These are phyloP conservation scores for Uromys caudimaculatus DNA, from an alignment of 2,797 vertebrate genomes.

Conservation along the genomic window DNA sequence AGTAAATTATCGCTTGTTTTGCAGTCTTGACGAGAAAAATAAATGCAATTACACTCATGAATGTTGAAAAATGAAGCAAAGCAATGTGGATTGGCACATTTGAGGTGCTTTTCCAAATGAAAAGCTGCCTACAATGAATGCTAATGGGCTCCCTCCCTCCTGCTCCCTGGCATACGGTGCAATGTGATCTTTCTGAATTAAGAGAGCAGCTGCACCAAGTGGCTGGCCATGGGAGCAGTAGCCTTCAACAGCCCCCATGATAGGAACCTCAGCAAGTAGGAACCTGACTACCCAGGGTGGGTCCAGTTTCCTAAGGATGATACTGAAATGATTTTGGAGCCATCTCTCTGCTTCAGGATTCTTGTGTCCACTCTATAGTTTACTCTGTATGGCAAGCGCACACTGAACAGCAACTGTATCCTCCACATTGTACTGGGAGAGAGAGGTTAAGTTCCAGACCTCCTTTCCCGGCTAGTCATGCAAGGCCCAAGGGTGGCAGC, in stretches of 20 bases:
- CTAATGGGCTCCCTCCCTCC: constrained; percentile 78
- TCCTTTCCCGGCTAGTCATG: not conserved
- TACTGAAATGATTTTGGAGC: not conserved
- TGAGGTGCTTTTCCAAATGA: constrained; percentile 86
- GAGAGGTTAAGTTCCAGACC: not conserved
- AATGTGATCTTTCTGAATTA: constrained; percentile 82
- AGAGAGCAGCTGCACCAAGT: constrained; percentile 85
- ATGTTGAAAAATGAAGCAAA: constrained; percentile 88
- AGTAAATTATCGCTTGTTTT: constrained; percentile 90
- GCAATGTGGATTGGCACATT: constrained; percentile 86
- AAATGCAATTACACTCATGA: constrained; percentile 88
- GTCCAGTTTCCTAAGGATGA: not conserved
- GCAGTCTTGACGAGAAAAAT: constrained; percentile 88
- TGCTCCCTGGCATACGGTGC: constrained; percentile 74
- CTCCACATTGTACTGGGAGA: not conserved
- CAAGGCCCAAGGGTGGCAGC: not conserved
- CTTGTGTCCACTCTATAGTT: not conserved
- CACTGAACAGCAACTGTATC: not conserved
- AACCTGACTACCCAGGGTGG: not conserved
- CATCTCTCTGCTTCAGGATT: not conserved
- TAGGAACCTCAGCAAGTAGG: constrained; percentile 22
- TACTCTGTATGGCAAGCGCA: not conserved
- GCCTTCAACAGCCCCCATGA: constrained; percentile 47
- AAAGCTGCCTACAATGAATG: constrained; percentile 86
- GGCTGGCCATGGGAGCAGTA: constrained; percentile 57